These are phyloP conservation scores for Dicyrtomina minuta DNA, from an alignment of 2,888 invertebrate genomes.

Conservation along the genomic window DNA sequence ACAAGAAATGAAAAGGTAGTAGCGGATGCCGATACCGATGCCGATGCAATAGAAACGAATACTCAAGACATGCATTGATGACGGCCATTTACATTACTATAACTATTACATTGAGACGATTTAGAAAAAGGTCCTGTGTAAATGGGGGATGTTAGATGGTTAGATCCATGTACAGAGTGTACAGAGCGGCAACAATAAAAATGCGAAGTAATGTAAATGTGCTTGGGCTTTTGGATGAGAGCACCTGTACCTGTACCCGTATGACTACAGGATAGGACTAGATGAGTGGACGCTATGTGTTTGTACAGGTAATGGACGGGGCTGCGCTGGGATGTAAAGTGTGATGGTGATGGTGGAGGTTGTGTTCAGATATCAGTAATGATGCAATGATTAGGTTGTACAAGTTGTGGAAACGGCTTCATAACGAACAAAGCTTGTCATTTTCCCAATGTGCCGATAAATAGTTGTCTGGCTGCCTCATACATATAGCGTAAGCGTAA, in stretches of 20 bases:
- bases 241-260: too few relatives aligned
- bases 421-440: constrained; percentile 52
- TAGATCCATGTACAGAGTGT: too few relatives aligned
- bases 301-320: background rate
- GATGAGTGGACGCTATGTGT: constrained; percentile 1
- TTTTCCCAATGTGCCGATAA: constrained; percentile 37
- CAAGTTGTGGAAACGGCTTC: constrained; percentile 45
- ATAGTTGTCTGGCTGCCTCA: constrained; percentile 24
- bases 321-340: constrained; percentile 1
- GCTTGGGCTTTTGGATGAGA: background rate
- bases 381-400: constrained; percentile 47
- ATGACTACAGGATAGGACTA: background rate
- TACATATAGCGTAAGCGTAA: too few relatives aligned
- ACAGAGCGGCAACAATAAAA: background rate
- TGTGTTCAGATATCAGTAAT: constrained; percentile 24
- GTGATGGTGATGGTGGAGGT: constrained; percentile 13
- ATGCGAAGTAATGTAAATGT: constrained; percentile 18
- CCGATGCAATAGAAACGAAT: too few relatives aligned
- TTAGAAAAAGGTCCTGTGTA: too few relatives aligned
- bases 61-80: too few relatives aligned
- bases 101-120: too few relatives aligned
- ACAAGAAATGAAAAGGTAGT: too few relatives aligned
- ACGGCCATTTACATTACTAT: too few relatives aligned
- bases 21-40: too few relatives aligned
- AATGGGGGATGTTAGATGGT: too few relatives aligned